phyloP scores from a whole-genome alignment of 2,797 vertebrate genomes.

The Neosilurus mollespiculum region DNA sequence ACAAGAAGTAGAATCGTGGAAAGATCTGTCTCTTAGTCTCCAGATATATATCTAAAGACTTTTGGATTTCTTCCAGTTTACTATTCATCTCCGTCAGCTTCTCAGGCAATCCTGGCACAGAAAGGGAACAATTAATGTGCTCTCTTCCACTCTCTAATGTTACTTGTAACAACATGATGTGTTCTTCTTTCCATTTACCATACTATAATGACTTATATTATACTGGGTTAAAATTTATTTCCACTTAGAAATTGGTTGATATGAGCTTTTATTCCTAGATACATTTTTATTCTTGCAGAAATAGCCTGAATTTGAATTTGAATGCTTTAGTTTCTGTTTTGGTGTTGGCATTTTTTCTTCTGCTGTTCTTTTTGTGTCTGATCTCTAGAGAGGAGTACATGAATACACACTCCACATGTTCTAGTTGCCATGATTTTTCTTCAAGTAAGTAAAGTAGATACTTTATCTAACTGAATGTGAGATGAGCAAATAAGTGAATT shows the following conservation, averaged over 20 bases:
- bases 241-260: not conserved
- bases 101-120: constrained; percentile 75
- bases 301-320: not conserved
- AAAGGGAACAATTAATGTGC: not conserved
- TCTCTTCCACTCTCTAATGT: not conserved
- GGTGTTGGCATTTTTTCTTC: not conserved
- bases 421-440: not conserved
- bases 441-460: not conserved
- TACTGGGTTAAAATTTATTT: not conserved
- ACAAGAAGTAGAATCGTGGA: constrained; percentile 89
- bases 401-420: not conserved
- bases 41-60: constrained; percentile 85
- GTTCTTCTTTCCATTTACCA: not conserved
- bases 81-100: constrained; percentile 76
- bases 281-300: not conserved
- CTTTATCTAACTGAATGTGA: not conserved
- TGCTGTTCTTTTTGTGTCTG: not conserved
- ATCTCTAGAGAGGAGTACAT: not conserved
- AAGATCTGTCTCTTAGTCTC: constrained; percentile 88
- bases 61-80: constrained; percentile 84
- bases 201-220: not conserved
- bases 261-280: not conserved
- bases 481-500: not conserved
- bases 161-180: not conserved
- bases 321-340: not conserved